Percentiles rank a stretch among this genome's conserved stretches.
These are phyloP conservation scores for Rhagologus leucostigma DNA, from an alignment of 2,113 vertebrate genomes.

Conservation along the genomic window DNA sequence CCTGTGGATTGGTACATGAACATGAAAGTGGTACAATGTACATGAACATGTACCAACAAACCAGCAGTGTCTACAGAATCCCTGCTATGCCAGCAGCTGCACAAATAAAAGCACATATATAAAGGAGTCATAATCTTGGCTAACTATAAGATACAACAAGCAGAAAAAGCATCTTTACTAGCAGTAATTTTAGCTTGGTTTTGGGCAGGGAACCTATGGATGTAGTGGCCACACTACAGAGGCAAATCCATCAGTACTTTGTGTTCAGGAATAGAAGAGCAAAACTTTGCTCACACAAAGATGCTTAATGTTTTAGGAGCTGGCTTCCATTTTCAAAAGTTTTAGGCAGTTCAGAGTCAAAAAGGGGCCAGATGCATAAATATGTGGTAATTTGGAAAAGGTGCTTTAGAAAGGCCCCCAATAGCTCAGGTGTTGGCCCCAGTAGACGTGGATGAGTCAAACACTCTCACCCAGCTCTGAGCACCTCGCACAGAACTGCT, in stretches of 20 bases:
- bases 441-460: background rate
- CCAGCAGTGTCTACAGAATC: background rate
- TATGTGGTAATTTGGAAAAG: background rate
- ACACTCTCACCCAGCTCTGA: background rate
- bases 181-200: background rate
- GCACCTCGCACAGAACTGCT: background rate
- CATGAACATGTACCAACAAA: background rate
- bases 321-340: background rate
- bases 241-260: background rate
- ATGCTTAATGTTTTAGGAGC: background rate
- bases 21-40: background rate
- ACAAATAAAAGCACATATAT: background rate
- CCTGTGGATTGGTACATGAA: background rate
- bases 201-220: background rate
- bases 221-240: background rate
- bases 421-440: background rate
- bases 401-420: background rate
- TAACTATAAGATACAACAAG: background rate
- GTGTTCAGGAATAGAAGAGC: background rate
- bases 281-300: background rate
- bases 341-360: background rate
- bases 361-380: background rate
- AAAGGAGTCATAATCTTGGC: background rate
- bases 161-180: background rate
- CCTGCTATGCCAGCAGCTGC: background rate